Conservation (phyloP, 2,113 vertebrate genomes). For the Trematocara variabile region DNA sequence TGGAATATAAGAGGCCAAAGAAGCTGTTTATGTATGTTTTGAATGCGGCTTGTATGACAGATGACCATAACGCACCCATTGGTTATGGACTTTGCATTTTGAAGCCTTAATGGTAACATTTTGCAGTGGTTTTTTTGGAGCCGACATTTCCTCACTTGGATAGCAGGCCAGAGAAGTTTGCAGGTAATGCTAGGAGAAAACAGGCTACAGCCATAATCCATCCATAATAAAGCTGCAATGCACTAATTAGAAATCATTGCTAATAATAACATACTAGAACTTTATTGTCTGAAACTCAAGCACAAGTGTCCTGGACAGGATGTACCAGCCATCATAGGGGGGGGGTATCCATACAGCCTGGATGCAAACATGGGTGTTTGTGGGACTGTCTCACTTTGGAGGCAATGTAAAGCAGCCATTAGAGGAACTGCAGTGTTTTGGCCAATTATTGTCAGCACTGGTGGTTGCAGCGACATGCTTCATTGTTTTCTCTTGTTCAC, state of each 20-base stretch:
- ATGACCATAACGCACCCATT: not conserved
- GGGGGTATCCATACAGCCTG: not conserved
- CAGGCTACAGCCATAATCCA: not conserved
- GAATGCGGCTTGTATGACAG: not conserved
- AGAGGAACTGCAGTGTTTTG: not conserved
- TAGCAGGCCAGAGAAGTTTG: not conserved
- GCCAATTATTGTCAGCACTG: not conserved
- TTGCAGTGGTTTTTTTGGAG: accelerated
- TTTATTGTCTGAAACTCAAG: not conserved
- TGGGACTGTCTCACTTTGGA: not conserved
- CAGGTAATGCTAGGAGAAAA: not conserved
- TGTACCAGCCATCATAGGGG: not conserved
- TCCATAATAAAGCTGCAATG: not conserved
- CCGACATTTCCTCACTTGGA: not conserved
- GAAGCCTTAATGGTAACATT: not conserved
- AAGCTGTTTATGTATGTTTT: not conserved
- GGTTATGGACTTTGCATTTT: not conserved
- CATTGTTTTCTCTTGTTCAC: not conserved
- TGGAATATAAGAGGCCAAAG: not conserved
- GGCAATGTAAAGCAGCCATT: not conserved
- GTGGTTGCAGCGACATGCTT: not conserved
- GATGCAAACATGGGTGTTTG: not conserved
- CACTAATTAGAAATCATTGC: not conserved
- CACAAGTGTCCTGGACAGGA: not conserved
- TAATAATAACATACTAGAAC: not conserved